These are phyloP conservation scores for Caenorhabditis inopinata DNA, from an alignment of 1,140 invertebrate genomes.

Conservation along the genomic window DNA sequence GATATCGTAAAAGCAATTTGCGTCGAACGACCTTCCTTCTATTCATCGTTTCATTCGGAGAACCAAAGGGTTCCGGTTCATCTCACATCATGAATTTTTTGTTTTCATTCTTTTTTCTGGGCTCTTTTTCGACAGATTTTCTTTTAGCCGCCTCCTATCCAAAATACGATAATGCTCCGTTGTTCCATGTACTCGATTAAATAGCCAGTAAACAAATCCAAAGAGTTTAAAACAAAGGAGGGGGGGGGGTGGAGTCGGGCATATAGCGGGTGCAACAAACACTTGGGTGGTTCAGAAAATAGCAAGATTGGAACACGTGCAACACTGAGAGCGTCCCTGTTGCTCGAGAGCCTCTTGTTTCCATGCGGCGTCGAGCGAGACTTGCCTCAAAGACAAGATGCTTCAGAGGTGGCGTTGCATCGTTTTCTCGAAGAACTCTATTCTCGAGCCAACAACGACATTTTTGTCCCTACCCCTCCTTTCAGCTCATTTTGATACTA, in stretches of 20 bases:
- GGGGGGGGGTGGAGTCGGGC: background rate
- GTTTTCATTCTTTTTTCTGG: background rate
- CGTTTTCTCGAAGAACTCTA: background rate
- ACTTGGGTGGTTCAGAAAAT: slow-evolving; percentile 8
- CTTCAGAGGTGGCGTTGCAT: slow-evolving; percentile 22
- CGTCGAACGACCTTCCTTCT: slow-evolving; percentile 9
- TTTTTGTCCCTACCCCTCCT: background rate
- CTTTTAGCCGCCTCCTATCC: background rate
- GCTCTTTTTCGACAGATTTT: background rate
- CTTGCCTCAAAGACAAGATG: slow-evolving; percentile 25
- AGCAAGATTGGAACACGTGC: slow-evolving; percentile 28
- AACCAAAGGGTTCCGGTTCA: slow-evolving; percentile 9
- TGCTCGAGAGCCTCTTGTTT: slow-evolving; percentile 1
- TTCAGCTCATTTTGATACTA: slow-evolving; percentile 3
- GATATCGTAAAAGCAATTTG: slow-evolving; percentile 18
- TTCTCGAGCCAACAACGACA: slow-evolving; percentile 9
- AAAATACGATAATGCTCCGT: background rate
- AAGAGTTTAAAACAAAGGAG: too few species aligned
- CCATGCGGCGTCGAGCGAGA: background rate
- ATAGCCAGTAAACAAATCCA: too few species aligned
- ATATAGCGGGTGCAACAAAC: slow-evolving; percentile 6
- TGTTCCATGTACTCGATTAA: background rate
- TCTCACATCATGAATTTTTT: slow-evolving; percentile 6
- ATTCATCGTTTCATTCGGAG: background rate
- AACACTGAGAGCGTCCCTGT: background rate